These are phyloP conservation scores for Macropis europaea DNA, from an alignment of 2,888 invertebrate genomes.

Conservation along the genomic window DNA sequence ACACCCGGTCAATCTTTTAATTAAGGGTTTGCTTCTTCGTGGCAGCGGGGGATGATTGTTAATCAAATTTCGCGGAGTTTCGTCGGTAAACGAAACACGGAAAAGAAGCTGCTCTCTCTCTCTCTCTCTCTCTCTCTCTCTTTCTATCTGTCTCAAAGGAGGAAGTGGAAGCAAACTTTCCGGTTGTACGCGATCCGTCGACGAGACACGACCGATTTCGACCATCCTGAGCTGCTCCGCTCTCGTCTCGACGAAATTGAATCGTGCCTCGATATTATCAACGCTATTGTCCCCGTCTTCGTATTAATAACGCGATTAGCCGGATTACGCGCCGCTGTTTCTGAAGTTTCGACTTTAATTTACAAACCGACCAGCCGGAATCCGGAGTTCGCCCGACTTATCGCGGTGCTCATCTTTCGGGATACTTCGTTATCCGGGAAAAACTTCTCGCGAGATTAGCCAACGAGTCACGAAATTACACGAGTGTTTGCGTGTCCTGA, in stretches of 20 bases:
- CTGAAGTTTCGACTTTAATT: constrained; percentile 13
- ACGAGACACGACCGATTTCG: no score
- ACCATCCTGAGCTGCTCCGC: neutral
- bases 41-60: constrained; percentile 9
- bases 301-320: constrained; percentile 22
- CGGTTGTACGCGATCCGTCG: no score
- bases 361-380: neutral
- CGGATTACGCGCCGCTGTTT: neutral
- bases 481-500: neutral
- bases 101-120: constrained; percentile 7
- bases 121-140: no score
- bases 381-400: constrained; percentile 5
- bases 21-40: neutral
- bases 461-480: constrained; percentile 10
- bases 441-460: constrained; percentile 20
- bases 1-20: constrained; percentile 5
- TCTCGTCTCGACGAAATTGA: constrained; percentile 4
- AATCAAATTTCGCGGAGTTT: constrained; percentile 20
- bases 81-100: constrained; percentile 2
- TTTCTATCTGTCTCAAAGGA: no score
- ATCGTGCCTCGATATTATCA: neutral
- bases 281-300: constrained; percentile 1
- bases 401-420: constrained; percentile 8
- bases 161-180: no score
- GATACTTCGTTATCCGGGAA: constrained; percentile 13